Evolutionary conservation across 2,888 invertebrate genomes (phyloP).

Genomic region (Seira musarum): DNA sequence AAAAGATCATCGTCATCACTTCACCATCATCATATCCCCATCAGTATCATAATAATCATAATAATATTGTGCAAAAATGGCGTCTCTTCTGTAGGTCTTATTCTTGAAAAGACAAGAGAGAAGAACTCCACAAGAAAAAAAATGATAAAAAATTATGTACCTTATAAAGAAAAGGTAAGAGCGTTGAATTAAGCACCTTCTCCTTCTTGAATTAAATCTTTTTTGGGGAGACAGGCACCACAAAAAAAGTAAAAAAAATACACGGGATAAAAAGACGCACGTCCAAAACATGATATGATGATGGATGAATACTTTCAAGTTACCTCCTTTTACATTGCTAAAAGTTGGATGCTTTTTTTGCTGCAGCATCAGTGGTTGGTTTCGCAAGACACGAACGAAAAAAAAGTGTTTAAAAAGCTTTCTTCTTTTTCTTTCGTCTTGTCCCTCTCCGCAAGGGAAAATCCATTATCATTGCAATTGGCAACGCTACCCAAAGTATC

Average conservation of each 20-base stretch:
- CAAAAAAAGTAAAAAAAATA: conserved; percentile 5
- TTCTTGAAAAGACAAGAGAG: no score
- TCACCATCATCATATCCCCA: no score
- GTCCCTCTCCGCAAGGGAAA: not conserved
- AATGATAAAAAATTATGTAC: no score
- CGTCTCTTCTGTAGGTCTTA: no score
- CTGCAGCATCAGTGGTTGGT: not conserved
- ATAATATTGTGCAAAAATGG: no score
- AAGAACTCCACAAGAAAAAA: no score
- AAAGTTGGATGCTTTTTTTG: not conserved
- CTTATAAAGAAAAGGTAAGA: no score
- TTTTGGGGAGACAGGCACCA: conserved; percentile 12
- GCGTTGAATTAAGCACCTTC: no score
- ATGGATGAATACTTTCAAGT: conserved; percentile 17
- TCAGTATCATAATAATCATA: no score
- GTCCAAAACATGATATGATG: conserved; percentile 25
- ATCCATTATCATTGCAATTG: not conserved
- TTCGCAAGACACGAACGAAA: not conserved
- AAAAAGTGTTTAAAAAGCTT: not conserved
- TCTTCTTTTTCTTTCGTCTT: no score
- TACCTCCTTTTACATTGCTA: not conserved
- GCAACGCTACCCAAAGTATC: not conserved
- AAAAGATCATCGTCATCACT: no score
- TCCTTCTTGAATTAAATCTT: no score
- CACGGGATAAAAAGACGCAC: conserved; percentile 3